Evolutionary conservation across 2,113 vertebrate genomes (phyloP).

Genomic region (Corythornis cristatus): DNA sequence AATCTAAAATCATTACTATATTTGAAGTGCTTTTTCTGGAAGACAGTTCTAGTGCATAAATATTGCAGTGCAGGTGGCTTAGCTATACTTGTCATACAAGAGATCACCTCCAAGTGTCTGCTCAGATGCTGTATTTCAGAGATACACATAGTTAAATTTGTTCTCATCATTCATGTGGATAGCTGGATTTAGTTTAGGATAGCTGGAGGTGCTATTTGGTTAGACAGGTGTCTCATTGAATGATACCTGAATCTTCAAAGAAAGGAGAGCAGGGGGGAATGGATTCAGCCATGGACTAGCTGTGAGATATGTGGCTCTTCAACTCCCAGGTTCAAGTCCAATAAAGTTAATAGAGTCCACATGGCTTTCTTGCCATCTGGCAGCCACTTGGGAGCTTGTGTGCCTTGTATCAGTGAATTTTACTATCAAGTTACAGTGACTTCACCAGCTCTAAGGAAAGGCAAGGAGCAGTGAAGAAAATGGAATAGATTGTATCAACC

Average conservation of each 20-base stretch:
- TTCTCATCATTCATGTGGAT: background rate
- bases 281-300: background rate
- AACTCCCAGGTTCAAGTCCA: background rate
- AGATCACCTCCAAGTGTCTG: background rate
- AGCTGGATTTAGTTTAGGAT: background rate
- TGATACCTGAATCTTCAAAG: background rate
- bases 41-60: background rate
- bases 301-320: background rate
- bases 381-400: background rate
- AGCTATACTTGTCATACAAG: background rate
- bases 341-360: background rate
- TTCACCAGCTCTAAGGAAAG: background rate
- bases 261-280: background rate
- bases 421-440: background rate
- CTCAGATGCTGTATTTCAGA: background rate
- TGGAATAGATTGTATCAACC: background rate
- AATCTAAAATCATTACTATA: conserved; percentile 1
- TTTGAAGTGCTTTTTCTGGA: conserved; percentile 17
- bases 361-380: conserved; percentile 1
- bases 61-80: background rate
- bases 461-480: background rate
- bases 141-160: background rate
- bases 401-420: background rate
- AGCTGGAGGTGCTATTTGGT: background rate
- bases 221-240: background rate